Conservation (phyloP, 2,797 vertebrate genomes). For the Acestrorhynchus altus region DNA sequence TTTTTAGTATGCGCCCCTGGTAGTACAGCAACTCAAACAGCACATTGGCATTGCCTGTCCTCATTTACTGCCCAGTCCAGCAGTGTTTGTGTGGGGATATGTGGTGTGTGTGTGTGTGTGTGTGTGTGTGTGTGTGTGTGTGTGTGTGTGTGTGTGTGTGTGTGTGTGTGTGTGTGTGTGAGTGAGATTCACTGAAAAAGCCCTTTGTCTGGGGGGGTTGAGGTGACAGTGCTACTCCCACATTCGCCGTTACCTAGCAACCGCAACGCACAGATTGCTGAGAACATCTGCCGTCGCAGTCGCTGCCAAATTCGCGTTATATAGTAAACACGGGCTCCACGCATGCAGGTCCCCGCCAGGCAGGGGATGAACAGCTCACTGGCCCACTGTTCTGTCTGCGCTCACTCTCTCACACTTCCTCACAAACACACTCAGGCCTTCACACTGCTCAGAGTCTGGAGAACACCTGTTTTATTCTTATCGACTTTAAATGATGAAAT, state of each 20-base stretch:
- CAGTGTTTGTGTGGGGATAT: slow-evolving; percentile 26
- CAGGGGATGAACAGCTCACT: slow-evolving; percentile 36
- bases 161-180: slow-evolving; percentile 37
- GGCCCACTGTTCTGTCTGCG: slow-evolving; percentile 36
- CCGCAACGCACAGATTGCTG: slow-evolving; percentile 64
- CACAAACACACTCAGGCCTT: slow-evolving; percentile 1
- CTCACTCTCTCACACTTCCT: neutral
- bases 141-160: slow-evolving; percentile 31
- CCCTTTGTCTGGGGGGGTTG: slow-evolving; percentile 57
- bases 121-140: slow-evolving; percentile 45
- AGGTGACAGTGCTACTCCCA: slow-evolving; percentile 54
- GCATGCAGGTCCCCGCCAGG: slow-evolving; percentile 22
- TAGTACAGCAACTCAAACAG: slow-evolving; percentile 42
- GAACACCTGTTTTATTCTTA: too few species aligned
- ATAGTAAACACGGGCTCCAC: slow-evolving; percentile 55
- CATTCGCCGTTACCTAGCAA: slow-evolving; percentile 61
- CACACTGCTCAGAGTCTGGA: slow-evolving; percentile 13
- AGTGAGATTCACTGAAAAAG: slow-evolving; percentile 47
- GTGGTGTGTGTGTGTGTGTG: slow-evolving; percentile 17
- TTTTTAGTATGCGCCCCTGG: slow-evolving; percentile 44
- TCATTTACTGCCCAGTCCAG: slow-evolving; percentile 37
- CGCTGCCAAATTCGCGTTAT: slow-evolving; percentile 60
- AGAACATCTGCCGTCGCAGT: slow-evolving; percentile 64
- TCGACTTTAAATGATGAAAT: slow-evolving; percentile 14
- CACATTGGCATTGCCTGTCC: slow-evolving; percentile 43